phyloP scores from a whole-genome alignment of 2,888 invertebrate species.

The Caprella mutica region DNA sequence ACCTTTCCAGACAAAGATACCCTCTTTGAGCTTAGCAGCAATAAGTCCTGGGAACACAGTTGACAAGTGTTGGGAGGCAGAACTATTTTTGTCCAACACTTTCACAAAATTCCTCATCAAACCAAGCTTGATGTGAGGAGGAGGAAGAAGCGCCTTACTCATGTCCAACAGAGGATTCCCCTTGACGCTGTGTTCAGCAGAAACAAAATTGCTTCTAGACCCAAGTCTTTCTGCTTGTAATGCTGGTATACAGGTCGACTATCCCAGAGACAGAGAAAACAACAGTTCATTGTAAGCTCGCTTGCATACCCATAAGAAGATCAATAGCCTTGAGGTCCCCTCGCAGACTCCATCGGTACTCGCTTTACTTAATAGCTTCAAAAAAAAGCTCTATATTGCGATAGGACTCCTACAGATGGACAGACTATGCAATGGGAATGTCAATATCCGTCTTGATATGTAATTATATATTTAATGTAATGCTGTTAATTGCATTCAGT shows the following conservation, averaged over 20 bases:
- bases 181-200: slow-evolving; percentile 11
- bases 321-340: slow-evolving; percentile 35
- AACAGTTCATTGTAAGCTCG: slow-evolving; percentile 33
- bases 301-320: slow-evolving; percentile 29
- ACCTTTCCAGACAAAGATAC: slow-evolving; percentile 9
- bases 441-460: no score
- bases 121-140: slow-evolving; percentile 18
- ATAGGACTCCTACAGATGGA: slow-evolving; percentile 28
- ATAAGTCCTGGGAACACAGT: slow-evolving; percentile 12
- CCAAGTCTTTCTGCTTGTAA: slow-evolving; percentile 12
- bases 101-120: slow-evolving; percentile 15
- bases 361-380: slow-evolving; percentile 23
- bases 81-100: no score
- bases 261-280: slow-evolving; percentile 9
- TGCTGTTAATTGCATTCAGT: no score
- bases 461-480: no score
- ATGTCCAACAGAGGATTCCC: slow-evolving; percentile 19
- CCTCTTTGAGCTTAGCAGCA: slow-evolving; percentile 16
- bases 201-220: slow-evolving; percentile 9
- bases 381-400: slow-evolving; percentile 28
- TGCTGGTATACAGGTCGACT: slow-evolving; percentile 8
- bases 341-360: slow-evolving; percentile 32
- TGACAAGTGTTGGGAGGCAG: slow-evolving; percentile 9
- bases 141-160: slow-evolving; percentile 11
- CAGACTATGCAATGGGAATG: slow-evolving; percentile 23